Percentiles rank a stretch among this genome's conserved stretches.
These are phyloP conservation scores for Andricus grossulariae DNA, from an alignment of 1,140 invertebrate genomes.

Conservation along the genomic window DNA sequence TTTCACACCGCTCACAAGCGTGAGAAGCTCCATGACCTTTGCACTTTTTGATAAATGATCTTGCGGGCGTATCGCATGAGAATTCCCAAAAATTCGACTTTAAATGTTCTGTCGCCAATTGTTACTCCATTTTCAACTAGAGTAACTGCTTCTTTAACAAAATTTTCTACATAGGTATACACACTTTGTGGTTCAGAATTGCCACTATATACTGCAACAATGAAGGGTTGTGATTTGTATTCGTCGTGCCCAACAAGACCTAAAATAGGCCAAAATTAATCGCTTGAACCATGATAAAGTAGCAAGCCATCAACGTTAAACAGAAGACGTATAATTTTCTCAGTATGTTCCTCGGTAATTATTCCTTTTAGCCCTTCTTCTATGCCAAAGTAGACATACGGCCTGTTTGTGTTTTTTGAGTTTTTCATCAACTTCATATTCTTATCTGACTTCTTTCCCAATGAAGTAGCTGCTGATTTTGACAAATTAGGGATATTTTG, in stretches of 20 bases:
- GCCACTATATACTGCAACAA: background rate
- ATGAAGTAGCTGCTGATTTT: background rate
- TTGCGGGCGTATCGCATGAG: conserved; percentile 3
- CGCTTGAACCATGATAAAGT: too few species aligned
- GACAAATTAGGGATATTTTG: background rate
- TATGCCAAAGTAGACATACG: conserved; percentile 35
- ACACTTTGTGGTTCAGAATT: background rate
- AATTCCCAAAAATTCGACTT: background rate
- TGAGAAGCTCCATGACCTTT: conserved; percentile 36
- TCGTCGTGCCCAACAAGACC: background rate
- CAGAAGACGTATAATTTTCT: background rate
- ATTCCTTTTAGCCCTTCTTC: conserved; percentile 5
- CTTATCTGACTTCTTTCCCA: background rate
- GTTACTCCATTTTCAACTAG: background rate
- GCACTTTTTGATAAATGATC: conserved; percentile 33
- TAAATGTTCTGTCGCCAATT: background rate
- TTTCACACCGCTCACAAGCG: conserved; percentile 37
- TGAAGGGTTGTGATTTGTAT: background rate
- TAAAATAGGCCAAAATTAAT: background rate
- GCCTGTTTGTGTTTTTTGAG: background rate
- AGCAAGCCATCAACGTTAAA: conserved; percentile 1
- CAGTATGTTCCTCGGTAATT: background rate
- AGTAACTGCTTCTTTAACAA: background rate
- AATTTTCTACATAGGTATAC: background rate
- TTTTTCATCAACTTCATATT: conserved; percentile 7